Base-by-base conservation (phyloP, 1,140 invertebrate genomes). In the Hypsibius dujardini region DNA sequence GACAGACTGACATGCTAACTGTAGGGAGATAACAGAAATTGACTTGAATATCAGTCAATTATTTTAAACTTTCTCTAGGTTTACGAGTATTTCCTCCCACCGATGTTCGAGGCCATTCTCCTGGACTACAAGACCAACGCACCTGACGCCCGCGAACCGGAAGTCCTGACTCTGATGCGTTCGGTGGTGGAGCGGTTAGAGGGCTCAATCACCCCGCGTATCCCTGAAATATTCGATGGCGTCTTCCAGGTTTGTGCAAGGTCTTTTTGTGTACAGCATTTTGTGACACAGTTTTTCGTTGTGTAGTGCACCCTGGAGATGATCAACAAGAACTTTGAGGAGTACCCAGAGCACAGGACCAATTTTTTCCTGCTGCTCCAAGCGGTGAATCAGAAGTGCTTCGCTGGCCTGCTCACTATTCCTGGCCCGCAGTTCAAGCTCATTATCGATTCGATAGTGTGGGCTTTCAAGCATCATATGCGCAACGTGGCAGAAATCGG, bases 401-500 rank as follows among this genome's bases (percentile, higher is more conserved):
- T 97, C 79, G 87, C 78, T 74, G 79, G 79, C 79, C 71, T 98
- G 81, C 83, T 98, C 72, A 89, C 86, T 75, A 95, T 98, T 81
- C 91, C 93, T 74, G 90, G 92, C 74, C 87, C 90, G 70, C 93
- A 98, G 80, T 98, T 99, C 80, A 96, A 96, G 79, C 83, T 98
- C 75, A 92, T 99, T 71, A 84, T 99, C 74, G 95, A 99, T 81
- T 97, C 95, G 46, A 93, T 98, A 75, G 95, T 98, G 76, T 99
- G 96, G 96, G 95, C 94, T 69, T 96, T 99, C 79, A 98, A 99
- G 80, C 96, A 99, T 79, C 98, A 94, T 3, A 98, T 98, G 94
- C 85, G 96, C 76, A 97, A 97, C 83, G 95, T 99, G n/a, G 95
- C 95, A 1, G 93, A 97, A 76, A 95, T 90, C 47, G 92, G 91